phyloP scores from a whole-genome alignment of 2,888 invertebrate genomes.

The Ophonus ardosiacus region DNA sequence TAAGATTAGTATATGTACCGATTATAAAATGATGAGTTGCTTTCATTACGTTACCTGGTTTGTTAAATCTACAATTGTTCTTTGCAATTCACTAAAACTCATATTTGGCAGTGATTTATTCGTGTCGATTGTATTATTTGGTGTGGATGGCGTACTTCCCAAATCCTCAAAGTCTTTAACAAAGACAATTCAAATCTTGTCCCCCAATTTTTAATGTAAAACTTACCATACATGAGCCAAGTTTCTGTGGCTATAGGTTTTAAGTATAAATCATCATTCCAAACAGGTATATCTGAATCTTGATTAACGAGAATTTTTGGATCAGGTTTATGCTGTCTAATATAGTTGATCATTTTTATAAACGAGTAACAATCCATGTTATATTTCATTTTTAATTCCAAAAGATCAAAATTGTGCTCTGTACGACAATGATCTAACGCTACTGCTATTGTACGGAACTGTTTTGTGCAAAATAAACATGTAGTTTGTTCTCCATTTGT shows the following conservation, averaged over 20 bases:
- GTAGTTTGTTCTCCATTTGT: conserved; percentile 75
- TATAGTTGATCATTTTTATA: conserved; percentile 89
- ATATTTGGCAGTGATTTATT: conserved; percentile 74
- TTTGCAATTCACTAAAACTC: conserved; percentile 73
- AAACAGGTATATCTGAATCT: conserved; percentile 77
- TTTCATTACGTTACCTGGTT: conserved; percentile 70
- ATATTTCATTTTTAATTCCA: conserved; percentile 82
- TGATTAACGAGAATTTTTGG: conserved; percentile 78
- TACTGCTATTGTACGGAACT: conserved; percentile 80
- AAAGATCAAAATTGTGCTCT: conserved; percentile 83
- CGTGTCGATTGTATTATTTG: conserved; percentile 75
- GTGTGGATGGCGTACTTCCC: conserved; percentile 75
- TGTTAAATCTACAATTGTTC: conserved; percentile 73
- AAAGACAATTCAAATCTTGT: conserved; percentile 24
- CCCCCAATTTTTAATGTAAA: neutral
- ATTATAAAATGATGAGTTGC: neutral
- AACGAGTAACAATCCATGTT: conserved; percentile 90
- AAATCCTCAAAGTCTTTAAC: conserved; percentile 77
- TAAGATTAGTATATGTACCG: conserved; percentile 39
- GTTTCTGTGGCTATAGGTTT: conserved; percentile 88
- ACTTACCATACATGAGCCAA: conserved; percentile 88
- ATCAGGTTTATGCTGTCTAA: conserved; percentile 81
- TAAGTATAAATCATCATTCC: conserved; percentile 88
- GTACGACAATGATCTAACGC: conserved; percentile 83
- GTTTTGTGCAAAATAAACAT: conserved; percentile 86